Evolutionary conservation across 2,113 vertebrate genomes (phyloP).

Genomic region (Chitala chitala): DNA sequence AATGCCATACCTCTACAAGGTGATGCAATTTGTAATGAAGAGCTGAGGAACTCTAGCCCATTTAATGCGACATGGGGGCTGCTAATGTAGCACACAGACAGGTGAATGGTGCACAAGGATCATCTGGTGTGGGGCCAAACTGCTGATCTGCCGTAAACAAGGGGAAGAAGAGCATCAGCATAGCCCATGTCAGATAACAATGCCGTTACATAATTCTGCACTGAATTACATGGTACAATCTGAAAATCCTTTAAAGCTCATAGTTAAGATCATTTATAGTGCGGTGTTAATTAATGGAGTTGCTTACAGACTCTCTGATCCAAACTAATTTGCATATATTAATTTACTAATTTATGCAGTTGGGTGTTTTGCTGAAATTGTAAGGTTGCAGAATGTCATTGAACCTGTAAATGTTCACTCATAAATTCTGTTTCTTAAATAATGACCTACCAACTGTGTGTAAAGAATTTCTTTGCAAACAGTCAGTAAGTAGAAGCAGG

Average conservation of each 20-base stretch:
- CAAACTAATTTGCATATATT: not conserved
- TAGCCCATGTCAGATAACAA: not conserved
- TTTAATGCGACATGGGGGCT: not conserved
- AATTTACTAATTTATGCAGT: not conserved
- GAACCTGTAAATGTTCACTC: not conserved
- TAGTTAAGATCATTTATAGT: not conserved
- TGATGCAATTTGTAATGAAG: constrained; percentile 9
- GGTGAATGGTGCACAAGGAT: constrained; percentile 13
- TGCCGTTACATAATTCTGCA: not conserved
- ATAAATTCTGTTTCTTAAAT: not conserved
- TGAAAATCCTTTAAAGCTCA: not conserved
- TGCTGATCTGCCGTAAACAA: not conserved
- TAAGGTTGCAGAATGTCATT: not conserved
- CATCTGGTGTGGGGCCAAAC: not conserved
- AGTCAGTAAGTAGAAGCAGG: too few species aligned
- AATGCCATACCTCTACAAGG: not conserved
- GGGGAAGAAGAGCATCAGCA: not conserved
- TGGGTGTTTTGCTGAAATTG: not conserved
- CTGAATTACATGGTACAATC: not conserved
- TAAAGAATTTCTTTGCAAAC: not conserved
- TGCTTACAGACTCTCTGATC: not conserved
- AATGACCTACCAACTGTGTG: not conserved
- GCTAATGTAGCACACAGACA: not conserved
- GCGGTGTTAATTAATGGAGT: too few species aligned
- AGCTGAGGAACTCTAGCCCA: not conserved